phyloP scores from a whole-genome alignment of 2,797 vertebrate species.

The Pempheris klunzingeri region DNA sequence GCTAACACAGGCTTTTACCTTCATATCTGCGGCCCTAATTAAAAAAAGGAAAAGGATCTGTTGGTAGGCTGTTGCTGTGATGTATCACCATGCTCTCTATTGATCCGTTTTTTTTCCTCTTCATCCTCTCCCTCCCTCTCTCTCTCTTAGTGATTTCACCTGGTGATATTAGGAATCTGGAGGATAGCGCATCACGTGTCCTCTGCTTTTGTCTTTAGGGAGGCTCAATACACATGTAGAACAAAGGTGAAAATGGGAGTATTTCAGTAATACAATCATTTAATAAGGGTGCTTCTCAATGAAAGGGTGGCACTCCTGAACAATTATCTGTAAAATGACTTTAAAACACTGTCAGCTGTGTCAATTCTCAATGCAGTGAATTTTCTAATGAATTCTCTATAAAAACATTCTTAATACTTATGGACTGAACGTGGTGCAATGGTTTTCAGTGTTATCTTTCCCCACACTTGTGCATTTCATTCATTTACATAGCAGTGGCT shows the following conservation, averaged over 20 bases:
- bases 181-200: slow-evolving; percentile 2
- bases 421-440: too few relatives aligned
- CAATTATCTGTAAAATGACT: background rate
- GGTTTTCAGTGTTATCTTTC: slow-evolving; percentile 14
- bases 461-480: background rate
- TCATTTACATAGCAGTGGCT: background rate
- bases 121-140: background rate
- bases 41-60: slow-evolving; percentile 52
- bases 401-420: slow-evolving; percentile 17
- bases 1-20: slow-evolving; percentile 35
- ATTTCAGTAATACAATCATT: slow-evolving; percentile 22
- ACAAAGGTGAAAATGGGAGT: slow-evolving; percentile 31
- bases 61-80: slow-evolving; percentile 61
- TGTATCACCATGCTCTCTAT: slow-evolving; percentile 65
- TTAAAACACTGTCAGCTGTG: background rate
- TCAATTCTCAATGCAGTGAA: too few relatives aligned
- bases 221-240: background rate
- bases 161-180: slow-evolving; percentile 44
- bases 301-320: background rate
- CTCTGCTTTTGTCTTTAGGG: slow-evolving; percentile 14
- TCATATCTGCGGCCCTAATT: slow-evolving; percentile 64
- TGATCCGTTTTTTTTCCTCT: slow-evolving; percentile 43
- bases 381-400: slow-evolving; percentile 11
- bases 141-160: slow-evolving; percentile 26
- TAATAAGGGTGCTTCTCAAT: background rate